Evolutionary conservation across 2,797 vertebrate species (phyloP).

Genomic region (Stomatorhinus walkeri): DNA sequence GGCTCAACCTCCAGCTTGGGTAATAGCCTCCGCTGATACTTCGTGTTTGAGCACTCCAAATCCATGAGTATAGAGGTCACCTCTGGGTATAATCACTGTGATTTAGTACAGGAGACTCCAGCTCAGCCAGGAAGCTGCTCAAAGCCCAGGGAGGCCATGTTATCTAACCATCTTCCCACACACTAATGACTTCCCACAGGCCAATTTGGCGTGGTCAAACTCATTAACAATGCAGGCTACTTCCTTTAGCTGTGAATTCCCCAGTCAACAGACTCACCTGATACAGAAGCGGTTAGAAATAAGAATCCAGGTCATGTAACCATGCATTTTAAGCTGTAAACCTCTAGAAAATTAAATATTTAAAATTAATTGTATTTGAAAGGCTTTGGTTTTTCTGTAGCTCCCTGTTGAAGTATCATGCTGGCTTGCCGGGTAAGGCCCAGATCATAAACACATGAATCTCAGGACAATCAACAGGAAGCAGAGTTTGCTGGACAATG

Average conservation of each 20-base stretch:
- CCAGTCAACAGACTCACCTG: not conserved
- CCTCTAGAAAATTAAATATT: not conserved
- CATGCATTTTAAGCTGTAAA: not conserved
- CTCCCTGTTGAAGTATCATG: not conserved
- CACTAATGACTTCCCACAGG: slow-evolving; percentile 27
- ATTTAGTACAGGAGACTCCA: not conserved
- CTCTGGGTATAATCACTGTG: not conserved
- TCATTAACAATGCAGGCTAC: slow-evolving; percentile 19
- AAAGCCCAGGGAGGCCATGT: not conserved
- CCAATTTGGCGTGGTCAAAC: slow-evolving; percentile 22
- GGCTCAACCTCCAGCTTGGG: not conserved
- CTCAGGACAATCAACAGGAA: slow-evolving; percentile 34
- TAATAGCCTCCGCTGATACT: not conserved
- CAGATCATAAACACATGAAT: slow-evolving; percentile 18
- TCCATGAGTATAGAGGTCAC: not conserved
- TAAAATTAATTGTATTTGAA: not conserved
- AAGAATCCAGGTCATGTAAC: not conserved
- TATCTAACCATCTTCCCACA: slow-evolving; percentile 12
- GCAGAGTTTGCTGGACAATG: slow-evolving; percentile 9
- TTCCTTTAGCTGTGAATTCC: not conserved
- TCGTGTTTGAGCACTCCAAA: not conserved
- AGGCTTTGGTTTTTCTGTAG: not conserved
- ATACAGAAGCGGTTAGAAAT: not conserved
- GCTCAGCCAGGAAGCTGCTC: not conserved
- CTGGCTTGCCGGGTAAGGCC: not conserved